Base-by-base conservation (phyloP, 1,140 invertebrate species). In the Limonius californicus region DNA sequence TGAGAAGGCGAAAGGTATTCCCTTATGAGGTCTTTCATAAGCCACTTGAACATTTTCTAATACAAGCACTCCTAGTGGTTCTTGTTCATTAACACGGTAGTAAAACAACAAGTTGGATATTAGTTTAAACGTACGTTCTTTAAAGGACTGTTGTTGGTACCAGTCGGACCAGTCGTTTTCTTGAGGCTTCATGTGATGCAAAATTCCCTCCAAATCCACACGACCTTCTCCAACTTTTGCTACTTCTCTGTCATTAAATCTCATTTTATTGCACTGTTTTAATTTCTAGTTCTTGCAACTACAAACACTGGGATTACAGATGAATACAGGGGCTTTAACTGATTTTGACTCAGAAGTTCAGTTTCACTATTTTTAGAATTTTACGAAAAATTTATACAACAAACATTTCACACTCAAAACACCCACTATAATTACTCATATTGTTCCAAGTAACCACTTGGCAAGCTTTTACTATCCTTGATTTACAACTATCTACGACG, bases 131-230 rank as follows among this genome's bases (percentile, higher is more conserved):
- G 70, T 65, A 32, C 75, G 65, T 67, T 77, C 75, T 59, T 77
- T 77, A 59, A 73, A 75, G 7, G 63, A 67, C n/a, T 71, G 66
- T 42, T 69, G 70, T 61, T 75, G 74, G 62, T 76, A 76, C 75
- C 75, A 76, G 53, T 75, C 73, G 1, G 72, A 74, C 74, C 74
- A 76, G 43, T 76, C 73, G 21, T 69, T 73, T 16, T 67, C 68
- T 62, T 68, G 67, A 39, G 74, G 73, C 57, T 70, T 76, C 69
- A 75, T 70, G 62, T 77, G 70, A 39, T 72, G 67, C 18, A 77
- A 54, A 62, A 74, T 61, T 32, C 75, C 74, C 62, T 77, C 72
- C 21, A 76, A 62, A 20, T 68, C 69, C 54, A 61, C 66, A 57
- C 62, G 65, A 20, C 55, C 23, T 16, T 62, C 61, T 54, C 67